These are phyloP conservation scores for Oncopeltus fasciatus DNA, from an alignment of 1,140 invertebrate genomes.

Conservation along the genomic window DNA sequence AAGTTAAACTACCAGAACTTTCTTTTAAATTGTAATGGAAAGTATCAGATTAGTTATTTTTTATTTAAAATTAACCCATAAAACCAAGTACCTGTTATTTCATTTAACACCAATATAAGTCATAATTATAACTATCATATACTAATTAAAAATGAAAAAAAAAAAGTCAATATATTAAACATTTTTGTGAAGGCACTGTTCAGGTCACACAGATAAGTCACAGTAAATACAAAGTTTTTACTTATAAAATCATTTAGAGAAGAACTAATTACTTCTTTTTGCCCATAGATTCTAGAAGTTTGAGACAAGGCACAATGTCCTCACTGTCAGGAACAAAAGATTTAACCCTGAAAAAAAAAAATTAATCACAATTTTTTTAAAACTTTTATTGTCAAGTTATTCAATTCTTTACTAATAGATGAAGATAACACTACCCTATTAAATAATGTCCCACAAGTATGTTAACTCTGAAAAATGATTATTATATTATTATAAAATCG, in stretches of 20 bases:
- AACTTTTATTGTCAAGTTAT: not conserved
- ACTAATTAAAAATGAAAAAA: no score
- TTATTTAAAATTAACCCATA: no score
- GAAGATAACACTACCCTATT: not conserved
- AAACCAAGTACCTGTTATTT: no score
- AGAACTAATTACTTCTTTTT: conserved; percentile 7
- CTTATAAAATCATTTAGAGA: not conserved
- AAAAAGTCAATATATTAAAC: no score
- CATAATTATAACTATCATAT: no score
- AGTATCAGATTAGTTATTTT: no score
- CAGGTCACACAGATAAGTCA: not conserved
- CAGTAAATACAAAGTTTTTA: not conserved
- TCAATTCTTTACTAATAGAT: not conserved
- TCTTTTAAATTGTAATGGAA: no score
- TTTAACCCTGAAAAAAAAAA: conserved; percentile 19
- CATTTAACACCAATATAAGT: no score
- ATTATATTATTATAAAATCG: no score
- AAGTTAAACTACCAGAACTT: no score
- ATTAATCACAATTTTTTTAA: not conserved
- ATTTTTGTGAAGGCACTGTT: conserved; percentile 7
- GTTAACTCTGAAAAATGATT: not conserved
- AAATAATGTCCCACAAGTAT: not conserved
- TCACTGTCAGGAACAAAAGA: conserved; percentile 25
- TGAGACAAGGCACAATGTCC: conserved; percentile 26
- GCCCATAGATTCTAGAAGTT: conserved; percentile 22